A percentile compares a stretch with the other conserved stretches of the same genome.
Evolutionary conservation across 2,797 vertebrate species (phyloP).

Genomic region (Pyrrhura leucotis): DNA sequence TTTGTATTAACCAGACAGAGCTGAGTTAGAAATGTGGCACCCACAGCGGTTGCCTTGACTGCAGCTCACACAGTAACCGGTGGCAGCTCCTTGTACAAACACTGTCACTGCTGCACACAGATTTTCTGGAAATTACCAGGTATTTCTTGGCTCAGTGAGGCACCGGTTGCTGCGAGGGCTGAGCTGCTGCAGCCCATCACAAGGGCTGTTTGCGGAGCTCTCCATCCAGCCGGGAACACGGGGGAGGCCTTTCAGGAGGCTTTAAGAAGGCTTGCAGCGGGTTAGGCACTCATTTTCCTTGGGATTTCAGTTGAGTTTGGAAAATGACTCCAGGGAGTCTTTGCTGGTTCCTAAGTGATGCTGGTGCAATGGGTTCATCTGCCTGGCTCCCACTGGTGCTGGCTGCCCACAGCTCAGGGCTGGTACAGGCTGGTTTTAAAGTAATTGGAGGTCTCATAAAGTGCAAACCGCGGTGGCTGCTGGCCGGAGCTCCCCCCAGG

Average conservation of each 20-base stretch:
- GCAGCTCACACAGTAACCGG: not conserved
- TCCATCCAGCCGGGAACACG: not conserved
- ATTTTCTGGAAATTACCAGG: not conserved
- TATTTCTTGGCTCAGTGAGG: not conserved
- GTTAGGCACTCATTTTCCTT: not conserved
- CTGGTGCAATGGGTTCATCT: not conserved
- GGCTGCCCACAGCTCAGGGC: rapidly evolving
- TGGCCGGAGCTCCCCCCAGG: not conserved
- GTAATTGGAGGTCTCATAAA: not conserved
- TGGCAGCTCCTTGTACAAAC: not conserved
- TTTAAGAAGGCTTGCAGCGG: not conserved
- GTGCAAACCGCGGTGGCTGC: rapidly evolving
- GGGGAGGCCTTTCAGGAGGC: rapidly evolving
- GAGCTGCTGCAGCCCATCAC: not conserved
- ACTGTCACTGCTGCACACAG: not conserved
- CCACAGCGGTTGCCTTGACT: not conserved
- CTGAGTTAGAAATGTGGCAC: not conserved
- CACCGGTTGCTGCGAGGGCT: rapidly evolving
- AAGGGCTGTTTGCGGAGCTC: not conserved
- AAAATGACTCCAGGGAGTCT: not conserved
- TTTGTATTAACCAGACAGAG: not conserved
- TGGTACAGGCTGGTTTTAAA: rapidly evolving
- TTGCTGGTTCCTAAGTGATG: rapidly evolving
- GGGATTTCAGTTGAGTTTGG: not conserved
- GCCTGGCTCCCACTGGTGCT: not conserved